Conservation (phyloP, 2,888 invertebrate species). For the Agrochola litura region DNA sequence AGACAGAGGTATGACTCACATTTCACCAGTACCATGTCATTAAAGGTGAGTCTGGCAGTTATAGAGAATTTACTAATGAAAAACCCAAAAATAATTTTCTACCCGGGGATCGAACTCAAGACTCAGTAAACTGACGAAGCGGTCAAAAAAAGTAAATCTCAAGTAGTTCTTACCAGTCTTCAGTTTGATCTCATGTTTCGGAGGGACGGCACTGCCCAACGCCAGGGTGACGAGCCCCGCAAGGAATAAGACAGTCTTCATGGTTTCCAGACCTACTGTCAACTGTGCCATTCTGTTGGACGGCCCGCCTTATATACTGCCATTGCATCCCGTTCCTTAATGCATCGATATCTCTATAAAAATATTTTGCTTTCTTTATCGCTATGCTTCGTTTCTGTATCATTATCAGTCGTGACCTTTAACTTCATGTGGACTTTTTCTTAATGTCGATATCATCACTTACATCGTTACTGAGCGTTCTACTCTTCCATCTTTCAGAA, state of each 20-base stretch:
- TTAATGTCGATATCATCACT: conserved; percentile 1
- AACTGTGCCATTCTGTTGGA: conserved; percentile 75
- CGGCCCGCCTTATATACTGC: conserved; percentile 67
- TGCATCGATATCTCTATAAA: conserved; percentile 50
- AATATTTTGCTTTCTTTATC: conserved; percentile 65
- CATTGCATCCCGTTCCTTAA: conserved; percentile 25
- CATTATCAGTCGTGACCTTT: conserved; percentile 58
- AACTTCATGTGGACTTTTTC: conserved; percentile 12
- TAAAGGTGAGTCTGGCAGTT: background rate
- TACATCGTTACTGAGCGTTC: background rate
- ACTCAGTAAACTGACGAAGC: background rate
- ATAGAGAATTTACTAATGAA: background rate
- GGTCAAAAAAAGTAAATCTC: background rate
- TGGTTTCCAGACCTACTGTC: conserved; percentile 76
- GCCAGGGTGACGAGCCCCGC: conserved; percentile 83
- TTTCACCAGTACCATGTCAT: background rate
- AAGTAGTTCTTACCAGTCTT: conserved; percentile 53
- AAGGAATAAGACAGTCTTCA: conserved; percentile 87
- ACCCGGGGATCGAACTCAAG: too few species aligned
- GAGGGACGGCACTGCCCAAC: conserved; percentile 75
- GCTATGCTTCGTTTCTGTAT: conserved; percentile 47
- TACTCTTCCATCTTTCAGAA: background rate
- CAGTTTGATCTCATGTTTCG: conserved; percentile 67
- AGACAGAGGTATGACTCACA: too few species aligned
- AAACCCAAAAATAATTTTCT: background rate